Percentiles rank a stretch among this genome's conserved stretches.
Evolutionary conservation across 1,140 invertebrate species (phyloP).

Genomic region (Musca vetustissima): DNA sequence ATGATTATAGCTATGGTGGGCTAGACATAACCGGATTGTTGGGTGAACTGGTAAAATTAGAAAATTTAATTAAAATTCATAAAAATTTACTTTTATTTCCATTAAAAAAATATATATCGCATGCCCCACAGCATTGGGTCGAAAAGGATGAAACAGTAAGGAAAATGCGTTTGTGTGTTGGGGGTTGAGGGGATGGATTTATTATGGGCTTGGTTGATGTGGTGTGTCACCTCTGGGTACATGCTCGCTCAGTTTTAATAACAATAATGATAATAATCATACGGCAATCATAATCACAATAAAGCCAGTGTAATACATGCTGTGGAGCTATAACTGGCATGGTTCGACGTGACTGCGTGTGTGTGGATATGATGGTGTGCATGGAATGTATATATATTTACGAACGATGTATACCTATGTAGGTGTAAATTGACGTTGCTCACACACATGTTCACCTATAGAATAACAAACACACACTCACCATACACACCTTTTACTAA

Average conservation of each 20-base stretch:
- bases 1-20: neutral
- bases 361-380: neutral
- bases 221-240: neutral
- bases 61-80: conserved; percentile 30
- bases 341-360: neutral
- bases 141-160: too few relatives aligned
- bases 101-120: neutral
- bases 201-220: neutral
- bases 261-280: conserved; percentile 24
- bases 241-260: conserved; percentile 3
- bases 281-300: conserved; percentile 22
- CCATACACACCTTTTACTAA: conserved; percentile 18
- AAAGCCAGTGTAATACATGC: conserved; percentile 13
- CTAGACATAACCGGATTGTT: conserved; percentile 5
- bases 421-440: conserved; percentile 7
- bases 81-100: conserved; percentile 22
- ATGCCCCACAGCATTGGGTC: too few relatives aligned
- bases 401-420: neutral
- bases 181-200: neutral
- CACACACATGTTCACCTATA: neutral
- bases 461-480: neutral
- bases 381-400: too few relatives aligned
- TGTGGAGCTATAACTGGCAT: neutral
- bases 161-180: too few relatives aligned
- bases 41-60: conserved; percentile 26